Conservation (phyloP, 1,140 invertebrate species). For the Pseudachorutes palmiensis region DNA sequence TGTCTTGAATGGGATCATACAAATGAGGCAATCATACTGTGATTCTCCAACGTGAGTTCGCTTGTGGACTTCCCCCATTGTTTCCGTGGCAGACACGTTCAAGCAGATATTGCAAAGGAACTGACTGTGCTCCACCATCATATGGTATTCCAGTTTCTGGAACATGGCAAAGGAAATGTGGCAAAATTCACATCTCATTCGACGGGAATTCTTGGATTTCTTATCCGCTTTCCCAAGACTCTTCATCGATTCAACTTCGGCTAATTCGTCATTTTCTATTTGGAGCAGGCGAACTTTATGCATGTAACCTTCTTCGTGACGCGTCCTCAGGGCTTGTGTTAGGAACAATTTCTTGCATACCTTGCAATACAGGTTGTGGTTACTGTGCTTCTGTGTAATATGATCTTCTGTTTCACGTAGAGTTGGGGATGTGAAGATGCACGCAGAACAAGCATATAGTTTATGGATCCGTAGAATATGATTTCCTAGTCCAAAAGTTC, state of each 20-base stretch:
- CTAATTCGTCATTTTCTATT: neutral
- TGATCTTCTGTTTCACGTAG: neutral
- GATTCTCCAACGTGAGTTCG: neutral
- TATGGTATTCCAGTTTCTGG: neutral
- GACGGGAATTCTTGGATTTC: neutral
- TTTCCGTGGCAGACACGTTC: neutral
- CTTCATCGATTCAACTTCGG: neutral
- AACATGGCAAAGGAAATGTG: neutral
- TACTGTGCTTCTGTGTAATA: neutral
- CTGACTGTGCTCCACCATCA: neutral
- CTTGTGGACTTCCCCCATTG: neutral
- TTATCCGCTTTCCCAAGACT: neutral
- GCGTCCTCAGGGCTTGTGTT: neutral
- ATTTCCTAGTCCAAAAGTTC: slow-evolving; percentile 7
- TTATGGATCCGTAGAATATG: neutral
- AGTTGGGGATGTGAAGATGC: neutral
- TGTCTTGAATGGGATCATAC: neutral
- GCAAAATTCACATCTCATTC: neutral
- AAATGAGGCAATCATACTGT: neutral
- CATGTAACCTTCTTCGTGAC: neutral
- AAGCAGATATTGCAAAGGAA: neutral
- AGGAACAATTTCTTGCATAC: neutral
- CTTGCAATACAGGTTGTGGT: neutral
- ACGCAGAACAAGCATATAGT: neutral
- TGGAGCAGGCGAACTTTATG: neutral